A percentile compares a stretch with the other conserved stretches of the same genome.
Conservation (phyloP, 2,113 vertebrate species). For the Leptocoma aspasia region DNA sequence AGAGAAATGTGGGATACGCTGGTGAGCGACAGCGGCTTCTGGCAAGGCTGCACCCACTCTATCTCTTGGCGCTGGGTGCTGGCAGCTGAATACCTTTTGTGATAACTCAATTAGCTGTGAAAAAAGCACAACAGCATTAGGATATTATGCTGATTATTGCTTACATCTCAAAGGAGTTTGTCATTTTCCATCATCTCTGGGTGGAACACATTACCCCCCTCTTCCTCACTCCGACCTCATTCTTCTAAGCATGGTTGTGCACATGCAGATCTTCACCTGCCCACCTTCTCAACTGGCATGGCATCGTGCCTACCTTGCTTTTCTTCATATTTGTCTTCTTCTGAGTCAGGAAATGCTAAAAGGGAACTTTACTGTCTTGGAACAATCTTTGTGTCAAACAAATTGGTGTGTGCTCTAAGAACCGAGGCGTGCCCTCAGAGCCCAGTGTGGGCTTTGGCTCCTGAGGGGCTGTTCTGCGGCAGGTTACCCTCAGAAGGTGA, state of each 20-base stretch:
- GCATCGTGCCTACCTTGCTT: not conserved
- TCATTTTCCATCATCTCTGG: not conserved
- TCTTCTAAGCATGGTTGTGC: not conserved
- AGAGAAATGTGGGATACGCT: not conserved
- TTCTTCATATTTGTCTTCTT: not conserved
- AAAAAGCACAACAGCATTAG: not conserved
- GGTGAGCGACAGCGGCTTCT: not conserved
- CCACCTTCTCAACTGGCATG: not conserved
- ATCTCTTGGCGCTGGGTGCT: not conserved
- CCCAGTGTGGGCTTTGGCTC: accelerated
- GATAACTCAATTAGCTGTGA: not conserved
- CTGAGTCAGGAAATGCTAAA: not conserved
- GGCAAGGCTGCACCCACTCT: not conserved
- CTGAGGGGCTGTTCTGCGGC: accelerated
- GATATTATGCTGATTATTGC: not conserved
- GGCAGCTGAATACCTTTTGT: not conserved
- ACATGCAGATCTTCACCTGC: not conserved
- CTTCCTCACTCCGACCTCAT: not conserved
- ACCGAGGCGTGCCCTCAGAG: not conserved
- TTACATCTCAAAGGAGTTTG: not conserved
- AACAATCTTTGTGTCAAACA: not conserved
- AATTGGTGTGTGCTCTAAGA: accelerated
- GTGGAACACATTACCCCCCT: not conserved
- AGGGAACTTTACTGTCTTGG: not conserved
- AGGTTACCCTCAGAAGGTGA: not conserved